Percentiles rank a stretch among this genome's conserved stretches.
These are phyloP conservation scores for Muraenolepis orangiensis DNA, from an alignment of 2,797 vertebrate species.

Conservation along the genomic window DNA sequence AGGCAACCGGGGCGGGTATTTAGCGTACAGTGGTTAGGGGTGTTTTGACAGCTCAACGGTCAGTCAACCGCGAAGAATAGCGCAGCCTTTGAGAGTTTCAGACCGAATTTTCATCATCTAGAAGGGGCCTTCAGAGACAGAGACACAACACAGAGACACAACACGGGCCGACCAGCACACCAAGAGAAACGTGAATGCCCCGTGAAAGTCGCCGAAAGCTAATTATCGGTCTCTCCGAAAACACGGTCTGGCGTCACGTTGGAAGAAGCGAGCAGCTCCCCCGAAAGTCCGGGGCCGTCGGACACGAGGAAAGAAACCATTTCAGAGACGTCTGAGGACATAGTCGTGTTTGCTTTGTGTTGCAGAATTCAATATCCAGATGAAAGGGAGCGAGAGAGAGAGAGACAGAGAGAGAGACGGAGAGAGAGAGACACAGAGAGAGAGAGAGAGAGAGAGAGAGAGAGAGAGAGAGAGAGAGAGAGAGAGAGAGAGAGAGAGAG, in stretches of 20 bases:
- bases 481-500: not conserved
- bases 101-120: not conserved
- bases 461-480: too few relatives aligned
- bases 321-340: conserved; percentile 12
- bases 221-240: conserved; percentile 44
- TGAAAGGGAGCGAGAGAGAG: not conserved
- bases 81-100: not conserved
- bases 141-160: too few relatives aligned
- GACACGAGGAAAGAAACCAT: not conserved
- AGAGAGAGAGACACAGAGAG: not conserved
- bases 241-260: conserved; percentile 29
- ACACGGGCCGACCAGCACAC: conserved; percentile 7
- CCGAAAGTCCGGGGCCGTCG: too few relatives aligned
- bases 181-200: conserved; percentile 26
- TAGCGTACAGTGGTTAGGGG: not conserved
- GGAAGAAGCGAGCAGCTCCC: conserved; percentile 30
- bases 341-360: conserved; percentile 30
- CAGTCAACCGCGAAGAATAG: not conserved
- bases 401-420: conserved; percentile 4
- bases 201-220: conserved; percentile 28
- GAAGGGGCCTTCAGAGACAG: not conserved
- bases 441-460: too few relatives aligned
- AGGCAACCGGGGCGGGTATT: not conserved
- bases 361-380: conserved; percentile 31
- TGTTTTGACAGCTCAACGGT: not conserved